Evolutionary conservation across 2,888 invertebrate species (phyloP).

Genomic region (Cosmorhoe ocellata): DNA sequence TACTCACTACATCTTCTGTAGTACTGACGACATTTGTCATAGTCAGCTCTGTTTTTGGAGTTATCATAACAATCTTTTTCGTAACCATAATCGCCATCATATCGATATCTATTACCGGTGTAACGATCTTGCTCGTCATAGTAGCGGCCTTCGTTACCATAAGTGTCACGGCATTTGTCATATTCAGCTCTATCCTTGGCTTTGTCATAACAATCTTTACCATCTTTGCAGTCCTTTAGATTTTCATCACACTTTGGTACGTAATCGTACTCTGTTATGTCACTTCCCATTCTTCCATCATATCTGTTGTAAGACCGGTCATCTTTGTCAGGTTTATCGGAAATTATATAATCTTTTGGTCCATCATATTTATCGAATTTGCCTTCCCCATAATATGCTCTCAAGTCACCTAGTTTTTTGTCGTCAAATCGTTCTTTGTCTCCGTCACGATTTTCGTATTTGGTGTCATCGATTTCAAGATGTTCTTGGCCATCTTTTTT

Average conservation of each 20-base stretch:
- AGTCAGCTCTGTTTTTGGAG: slow-evolving; percentile 4
- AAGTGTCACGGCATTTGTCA: slow-evolving; percentile 15
- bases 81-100: slow-evolving; percentile 1
- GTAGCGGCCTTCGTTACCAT: slow-evolving; percentile 17
- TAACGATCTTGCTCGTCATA: slow-evolving; percentile 15
- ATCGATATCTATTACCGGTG: slow-evolving; percentile 4
- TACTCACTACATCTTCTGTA: slow-evolving; percentile 9
- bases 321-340: slow-evolving; percentile 5
- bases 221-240: slow-evolving; percentile 14
- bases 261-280: slow-evolving; percentile 13
- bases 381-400: not conserved
- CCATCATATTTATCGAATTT: slow-evolving; percentile 11
- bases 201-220: slow-evolving; percentile 22
- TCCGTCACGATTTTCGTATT: not conserved
- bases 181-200: slow-evolving; percentile 6
- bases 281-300: not conserved
- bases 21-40: slow-evolving; percentile 8
- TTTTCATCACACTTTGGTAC: slow-evolving; percentile 13
- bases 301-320: not conserved
- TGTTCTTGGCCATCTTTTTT: too few relatives aligned
- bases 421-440: not conserved
- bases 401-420: not conserved
- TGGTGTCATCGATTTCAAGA: not conserved
- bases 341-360: slow-evolving; percentile 8
- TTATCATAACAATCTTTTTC: slow-evolving; percentile 14